Evolutionary conservation across 2,888 invertebrate genomes (phyloP).

Genomic region (Chalcosyrphus nemorum): DNA sequence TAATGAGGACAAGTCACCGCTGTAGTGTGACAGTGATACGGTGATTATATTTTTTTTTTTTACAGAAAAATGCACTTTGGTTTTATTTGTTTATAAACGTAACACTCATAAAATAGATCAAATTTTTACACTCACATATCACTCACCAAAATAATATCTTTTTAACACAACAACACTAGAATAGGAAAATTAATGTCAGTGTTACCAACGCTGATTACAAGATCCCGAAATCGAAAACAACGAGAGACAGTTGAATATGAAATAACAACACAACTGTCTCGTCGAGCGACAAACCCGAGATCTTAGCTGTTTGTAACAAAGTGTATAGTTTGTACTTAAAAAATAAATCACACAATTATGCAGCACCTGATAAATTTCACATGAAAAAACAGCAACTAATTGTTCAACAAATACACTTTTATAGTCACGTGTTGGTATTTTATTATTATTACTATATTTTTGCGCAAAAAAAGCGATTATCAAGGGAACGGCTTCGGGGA

Average conservation of each 20-base stretch:
- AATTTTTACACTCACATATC: neutral
- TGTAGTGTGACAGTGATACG: neutral
- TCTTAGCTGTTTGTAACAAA: conserved; percentile 76
- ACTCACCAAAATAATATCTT: neutral
- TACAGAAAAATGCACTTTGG: neutral
- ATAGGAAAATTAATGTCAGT: neutral
- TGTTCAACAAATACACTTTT: conserved; percentile 52
- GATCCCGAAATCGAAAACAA: conserved; percentile 82
- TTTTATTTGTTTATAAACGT: neutral
- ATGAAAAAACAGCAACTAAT: conserved; percentile 12
- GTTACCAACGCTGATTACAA: conserved; percentile 77
- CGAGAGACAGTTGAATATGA: conserved; percentile 80
- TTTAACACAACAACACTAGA: neutral
- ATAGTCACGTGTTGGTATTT: conserved; percentile 35
- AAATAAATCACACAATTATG: neutral
- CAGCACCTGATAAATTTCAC: conserved; percentile 48
- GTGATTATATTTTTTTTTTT: neutral
- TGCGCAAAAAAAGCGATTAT: conserved; percentile 14
- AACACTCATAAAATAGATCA: neutral
- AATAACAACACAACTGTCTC: conserved; percentile 79
- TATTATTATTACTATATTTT: neutral
- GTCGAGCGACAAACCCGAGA: conserved; percentile 82
- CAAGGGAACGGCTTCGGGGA: neutral
- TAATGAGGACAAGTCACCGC: conserved; percentile 25
- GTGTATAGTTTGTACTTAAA: neutral